Evolutionary conservation across 2,797 vertebrate species (phyloP), one percentile per base, ranked within the genome.

Genomic region (Scarus forsteni): DNA sequence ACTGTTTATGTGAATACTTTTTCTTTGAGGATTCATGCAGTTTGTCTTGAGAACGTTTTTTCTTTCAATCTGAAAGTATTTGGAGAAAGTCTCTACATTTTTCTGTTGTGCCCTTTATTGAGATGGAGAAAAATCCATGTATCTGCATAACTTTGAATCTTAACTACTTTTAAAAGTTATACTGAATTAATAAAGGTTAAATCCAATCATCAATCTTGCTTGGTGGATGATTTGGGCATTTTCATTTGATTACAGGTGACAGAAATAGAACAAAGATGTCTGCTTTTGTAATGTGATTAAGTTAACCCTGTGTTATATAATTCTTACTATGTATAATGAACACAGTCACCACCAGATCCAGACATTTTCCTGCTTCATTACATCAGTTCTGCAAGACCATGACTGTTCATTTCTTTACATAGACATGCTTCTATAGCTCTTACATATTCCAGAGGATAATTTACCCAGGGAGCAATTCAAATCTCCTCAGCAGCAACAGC

Each of bases 351-450:
- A 16, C 10, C 8, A 48, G 60, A 61, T 6, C 35, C n/a, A 64
- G 43, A 58, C 15, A 19, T n/a, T 46, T 15, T 59, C 42, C 49
- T 5, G 19, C 27, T 55, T 44, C 49, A 79, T 83, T 67, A 77
- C 40, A 39, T 65, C 59, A 56, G 34, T 51, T 4, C 5, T 60
- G 38, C 57, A 58, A 16, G 66, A 72, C 43, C 27, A 72, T 27
- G 1, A 0, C 7, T 52, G 56, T 51, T 73, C 48, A 45, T 18
- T 75, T 39, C 11, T 72, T 68, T 74, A 35, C 1, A 60, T 59
- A 16, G 79, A 70, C 46, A 44, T 46, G 18, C 39, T 58, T 35
- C 52, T 63, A n/a, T 35, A 14, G 43, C 0, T 2, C 3, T 56
- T 44, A 52, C n/a, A 44, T 77, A 50, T 56, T 74, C 49, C 34